Base-by-base conservation (phyloP, 2,797 vertebrate genomes). In the Philypnodon macrostomus region DNA sequence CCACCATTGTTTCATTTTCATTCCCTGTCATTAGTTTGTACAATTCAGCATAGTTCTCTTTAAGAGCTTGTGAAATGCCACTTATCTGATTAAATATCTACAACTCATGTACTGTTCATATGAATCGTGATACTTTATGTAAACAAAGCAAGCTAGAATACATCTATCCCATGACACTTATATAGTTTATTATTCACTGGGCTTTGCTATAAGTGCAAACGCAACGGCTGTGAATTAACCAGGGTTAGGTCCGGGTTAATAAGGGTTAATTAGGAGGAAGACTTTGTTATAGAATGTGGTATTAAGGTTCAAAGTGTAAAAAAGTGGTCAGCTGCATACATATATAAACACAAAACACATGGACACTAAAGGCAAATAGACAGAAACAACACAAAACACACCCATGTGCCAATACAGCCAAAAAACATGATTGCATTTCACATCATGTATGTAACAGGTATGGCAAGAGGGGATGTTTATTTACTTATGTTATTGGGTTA, bases 1-100 rank as follows among this genome's bases (percentile, higher is more conserved):
- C 45, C 40, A 33, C 54, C 50, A 55, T 72, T 71, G 65, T 67
- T 23, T 16, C 38, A 11, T 29, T 8, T 1, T 57, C 36, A 38
- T 9, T 47, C 39, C 30, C 16, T 33, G 39, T 67, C 31, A 54
- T 39, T 59, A 32, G 23, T 21, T 38, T 42, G 9, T 36, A 60
- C 52, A 67, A 47, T 42, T 15, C 26, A 12, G 45, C 33, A 24
- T 32, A 1, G 52, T 63, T 49, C n/a, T 33, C 21, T 56, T 2
- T n/a, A n/a, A n/a, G n/a, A n/a, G n/a, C 36, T 63, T 6, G 14
- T 13, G 47, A 48, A 36, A 7, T 21, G n/a, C 42, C 12, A 5
- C 13, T 8, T 16, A 27, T 7, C 16, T 31, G 12, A 9, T 30
- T 50, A 39, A n/a, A 38, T n/a, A 12, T n/a, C 6, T 13, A 7